Percentiles rank a stretch among this genome's conserved stretches.
These are phyloP conservation scores for Netelia virgata DNA, from an alignment of 2,888 invertebrate genomes.

Conservation along the genomic window DNA sequence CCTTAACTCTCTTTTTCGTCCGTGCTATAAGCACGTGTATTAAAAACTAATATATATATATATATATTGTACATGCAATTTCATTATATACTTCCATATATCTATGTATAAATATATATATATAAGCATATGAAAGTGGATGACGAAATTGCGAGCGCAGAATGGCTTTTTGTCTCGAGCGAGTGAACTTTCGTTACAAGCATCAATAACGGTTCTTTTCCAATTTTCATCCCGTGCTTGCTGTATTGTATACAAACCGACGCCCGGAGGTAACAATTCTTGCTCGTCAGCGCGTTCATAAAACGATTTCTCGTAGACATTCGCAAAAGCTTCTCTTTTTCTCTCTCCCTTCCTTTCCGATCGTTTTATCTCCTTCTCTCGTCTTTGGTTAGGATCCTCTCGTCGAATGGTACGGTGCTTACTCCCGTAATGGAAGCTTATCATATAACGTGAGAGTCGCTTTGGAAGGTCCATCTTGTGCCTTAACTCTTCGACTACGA, in stretches of 20 bases:
- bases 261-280: slow-evolving; percentile 76
- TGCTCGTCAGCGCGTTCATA: slow-evolving; percentile 79
- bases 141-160: slow-evolving; percentile 42
- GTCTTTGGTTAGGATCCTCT: slow-evolving; percentile 39
- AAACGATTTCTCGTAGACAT: slow-evolving; percentile 79
- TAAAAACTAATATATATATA: background rate
- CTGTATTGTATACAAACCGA: slow-evolving; percentile 24
- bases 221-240: slow-evolving; percentile 74
- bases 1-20: background rate
- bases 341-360: background rate
- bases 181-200: slow-evolving; percentile 71
- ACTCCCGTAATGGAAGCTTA: slow-evolving; percentile 56
- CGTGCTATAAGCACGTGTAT: background rate
- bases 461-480: slow-evolving; percentile 54
- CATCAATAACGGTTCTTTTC: slow-evolving; percentile 75
- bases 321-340: slow-evolving; percentile 54
- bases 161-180: slow-evolving; percentile 64
- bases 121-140: background rate
- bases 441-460: slow-evolving; percentile 57
- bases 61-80: background rate
- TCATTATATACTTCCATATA: too few relatives aligned
- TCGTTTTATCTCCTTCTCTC: slow-evolving; percentile 11
- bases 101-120: too few relatives aligned
- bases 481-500: slow-evolving; percentile 43
- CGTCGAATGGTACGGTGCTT: slow-evolving; percentile 37